These are phyloP conservation scores for Zeugodacus cucurbitae DNA, from an alignment of 1,140 invertebrate genomes.

Conservation along the genomic window DNA sequence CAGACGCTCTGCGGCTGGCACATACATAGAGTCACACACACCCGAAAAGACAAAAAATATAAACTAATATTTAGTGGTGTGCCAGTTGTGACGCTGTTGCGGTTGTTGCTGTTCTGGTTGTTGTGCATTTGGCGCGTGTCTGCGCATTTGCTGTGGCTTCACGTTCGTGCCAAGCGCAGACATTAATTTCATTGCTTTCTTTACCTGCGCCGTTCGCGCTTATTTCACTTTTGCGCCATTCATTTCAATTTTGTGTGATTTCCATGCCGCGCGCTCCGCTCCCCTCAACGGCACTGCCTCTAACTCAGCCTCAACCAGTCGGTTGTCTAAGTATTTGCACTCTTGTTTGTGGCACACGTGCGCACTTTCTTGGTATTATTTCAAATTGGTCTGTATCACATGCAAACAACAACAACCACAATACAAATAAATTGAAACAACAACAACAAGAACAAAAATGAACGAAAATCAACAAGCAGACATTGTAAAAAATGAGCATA, in stretches of 20 bases:
- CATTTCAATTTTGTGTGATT: slow-evolving; percentile 19
- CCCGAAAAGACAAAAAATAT: too few species aligned
- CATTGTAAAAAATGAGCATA: background rate
- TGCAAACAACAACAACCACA: background rate
- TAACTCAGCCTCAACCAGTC: too few species aligned
- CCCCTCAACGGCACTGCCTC: too few species aligned
- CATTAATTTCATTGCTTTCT: slow-evolving; percentile 18
- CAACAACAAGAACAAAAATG: background rate
- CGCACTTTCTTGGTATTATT: slow-evolving; percentile 22
- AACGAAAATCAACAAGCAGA: background rate
- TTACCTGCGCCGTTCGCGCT: background rate
- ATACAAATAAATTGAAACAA: background rate
- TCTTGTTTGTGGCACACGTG: slow-evolving; percentile 2
- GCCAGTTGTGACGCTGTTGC: too few species aligned
- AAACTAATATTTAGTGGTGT: too few species aligned
- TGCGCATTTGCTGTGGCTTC: background rate
- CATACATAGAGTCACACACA: background rate
- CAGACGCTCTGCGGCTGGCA: background rate
- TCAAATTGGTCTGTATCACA: background rate
- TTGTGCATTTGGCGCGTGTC: slow-evolving; percentile 25
- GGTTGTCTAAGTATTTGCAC: background rate
- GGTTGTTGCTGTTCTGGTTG: background rate
- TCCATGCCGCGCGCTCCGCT: background rate
- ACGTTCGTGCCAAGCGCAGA: background rate
- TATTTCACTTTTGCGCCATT: background rate